Evolutionary conservation across 2,888 invertebrate genomes (phyloP), one percentile per base, ranked within the genome.

Genomic region (Himalopsyche tibetana): DNA sequence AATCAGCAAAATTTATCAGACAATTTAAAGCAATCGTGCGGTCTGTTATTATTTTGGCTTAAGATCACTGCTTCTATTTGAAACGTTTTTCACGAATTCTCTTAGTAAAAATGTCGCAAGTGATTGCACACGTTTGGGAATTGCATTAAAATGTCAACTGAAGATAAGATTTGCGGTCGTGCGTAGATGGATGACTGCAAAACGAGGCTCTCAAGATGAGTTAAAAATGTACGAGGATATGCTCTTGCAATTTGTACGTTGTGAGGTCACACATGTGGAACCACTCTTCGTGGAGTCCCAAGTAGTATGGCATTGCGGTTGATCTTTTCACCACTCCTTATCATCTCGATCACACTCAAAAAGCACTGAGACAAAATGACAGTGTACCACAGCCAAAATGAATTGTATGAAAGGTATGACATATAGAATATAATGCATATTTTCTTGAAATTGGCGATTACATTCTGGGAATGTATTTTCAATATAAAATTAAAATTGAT

Each of bases 181-280:
- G 19, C 63, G 19, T 63, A 63, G 63, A 63, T 63, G 63, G 63
- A 63, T 63, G 63, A 63, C 63, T 63, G 63, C 63, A 63, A 63
- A 63, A 63, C 63, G 63, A 63, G 63, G 3, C 63, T 28, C 63
- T 4, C 63, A 28, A 63, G 19, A 63, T 63, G 63, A 63, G 63
- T 63, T 63, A 6, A 63, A 63, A 63, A 63, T 28, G 28, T 19
- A 63, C n/a, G 28, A 63, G 2, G 15, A 28, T 28, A 28, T 63
- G 63, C 63, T 63, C 19, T 63, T 63, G n/a, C 63, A 19, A 63
- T 63, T 28, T 63, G 63, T 63, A 63, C 4, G 56, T 2, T 56
- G 63, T 9, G 19, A 63, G 63, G 63, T 63, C 63, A 63, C 63
- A 63, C 63, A 19, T 63, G 63, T 19, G 28, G 28, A 28, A 28